Percentiles rank a stretch among this genome's conserved stretches.
Evolutionary conservation across 2,113 vertebrate genomes (phyloP).

Genomic region (Paraplagusia blochii): DNA sequence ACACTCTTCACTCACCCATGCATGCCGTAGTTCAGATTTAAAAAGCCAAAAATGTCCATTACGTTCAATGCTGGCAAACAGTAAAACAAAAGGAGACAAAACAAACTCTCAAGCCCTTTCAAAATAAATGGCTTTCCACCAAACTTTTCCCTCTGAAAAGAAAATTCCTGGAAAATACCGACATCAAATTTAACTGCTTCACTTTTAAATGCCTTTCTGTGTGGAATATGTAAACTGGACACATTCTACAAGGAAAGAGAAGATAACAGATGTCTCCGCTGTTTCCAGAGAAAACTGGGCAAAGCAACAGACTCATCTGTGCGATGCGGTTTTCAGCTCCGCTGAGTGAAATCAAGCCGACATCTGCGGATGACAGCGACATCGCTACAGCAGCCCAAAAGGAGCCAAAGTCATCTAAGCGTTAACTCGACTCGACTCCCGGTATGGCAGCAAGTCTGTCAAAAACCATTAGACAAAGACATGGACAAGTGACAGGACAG

Average conservation of each 20-base stretch:
- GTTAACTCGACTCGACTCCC: conserved; percentile 5
- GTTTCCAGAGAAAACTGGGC: conserved; percentile 44
- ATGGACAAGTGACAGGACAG: conserved; percentile 7
- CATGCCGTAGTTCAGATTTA: conserved; percentile 27
- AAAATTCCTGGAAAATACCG: conserved; percentile 12
- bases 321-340: conserved; percentile 14
- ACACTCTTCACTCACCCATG: conserved; percentile 35
- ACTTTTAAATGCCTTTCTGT: conserved; percentile 21
- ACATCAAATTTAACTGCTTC: conserved; percentile 1
- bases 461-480: conserved; percentile 3
- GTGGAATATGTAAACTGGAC: conserved; percentile 28
- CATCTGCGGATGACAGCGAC: conserved; percentile 12
- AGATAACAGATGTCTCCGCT: conserved; percentile 49
- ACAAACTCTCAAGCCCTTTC: conserved; percentile 5
- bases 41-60: conserved; percentile 11
- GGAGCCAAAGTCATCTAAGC: conserved; percentile 16
- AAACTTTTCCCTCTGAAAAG: conserved; percentile 11
- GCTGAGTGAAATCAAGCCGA: conserved; percentile 41
- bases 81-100: conserved; percentile 35
- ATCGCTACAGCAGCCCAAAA: conserved; percentile 9
- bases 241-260: background rate
- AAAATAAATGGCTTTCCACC: conserved; percentile 1
- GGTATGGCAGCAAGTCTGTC: conserved; percentile 16
- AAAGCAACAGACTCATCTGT: conserved; percentile 27
- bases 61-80: conserved; percentile 27